Evolutionary conservation across 2,888 invertebrate genomes (phyloP).

Genomic region (Camponotus fellah): DNA sequence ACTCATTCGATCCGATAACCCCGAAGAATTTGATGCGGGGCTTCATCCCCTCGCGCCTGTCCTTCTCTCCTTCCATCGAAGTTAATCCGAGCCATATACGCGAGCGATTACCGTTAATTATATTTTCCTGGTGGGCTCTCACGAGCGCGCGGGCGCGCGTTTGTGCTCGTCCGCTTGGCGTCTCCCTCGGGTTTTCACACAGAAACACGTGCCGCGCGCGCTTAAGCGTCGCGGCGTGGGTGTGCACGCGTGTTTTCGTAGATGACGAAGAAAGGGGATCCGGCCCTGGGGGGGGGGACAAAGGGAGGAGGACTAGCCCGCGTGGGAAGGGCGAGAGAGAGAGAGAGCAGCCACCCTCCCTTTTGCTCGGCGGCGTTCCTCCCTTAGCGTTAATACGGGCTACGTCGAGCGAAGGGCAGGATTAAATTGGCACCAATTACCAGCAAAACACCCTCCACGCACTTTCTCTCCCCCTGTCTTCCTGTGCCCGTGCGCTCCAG

Average conservation of each 20-base stretch:
- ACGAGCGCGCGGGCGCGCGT: slow-evolving; percentile 61
- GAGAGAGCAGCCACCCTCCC: slow-evolving; percentile 64
- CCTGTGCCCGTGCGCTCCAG: slow-evolving; percentile 29
- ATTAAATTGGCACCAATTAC: slow-evolving; percentile 90
- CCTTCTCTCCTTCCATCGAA: slow-evolving; percentile 62
- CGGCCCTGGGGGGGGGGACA: slow-evolving; percentile 61
- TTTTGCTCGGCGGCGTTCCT: slow-evolving; percentile 68
- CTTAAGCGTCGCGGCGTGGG: slow-evolving; percentile 52
- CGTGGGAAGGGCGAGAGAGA: slow-evolving; percentile 76
- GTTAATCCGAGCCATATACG: slow-evolving; percentile 85
- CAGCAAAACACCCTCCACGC: slow-evolving; percentile 87
- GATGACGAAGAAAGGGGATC: slow-evolving; percentile 47
- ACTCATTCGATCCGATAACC: slow-evolving; percentile 77
- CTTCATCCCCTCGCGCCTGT: slow-evolving; percentile 48
- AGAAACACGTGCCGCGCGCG: slow-evolving; percentile 69
- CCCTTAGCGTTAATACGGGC: slow-evolving; percentile 84
- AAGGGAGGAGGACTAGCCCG: slow-evolving; percentile 46
- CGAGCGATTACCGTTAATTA: slow-evolving; percentile 86
- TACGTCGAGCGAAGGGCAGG: slow-evolving; percentile 87
- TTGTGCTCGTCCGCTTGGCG: slow-evolving; percentile 56
- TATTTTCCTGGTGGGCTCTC: slow-evolving; percentile 81
- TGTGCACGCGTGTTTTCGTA: slow-evolving; percentile 64
- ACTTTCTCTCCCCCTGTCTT: slow-evolving; percentile 82
- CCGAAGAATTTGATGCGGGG: slow-evolving; percentile 80
- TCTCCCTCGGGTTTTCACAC: slow-evolving; percentile 46